Percentiles rank a stretch among this genome's conserved stretches.
Conservation (phyloP, 2,113 vertebrate species). For the Pyxicephalus adspersus region DNA sequence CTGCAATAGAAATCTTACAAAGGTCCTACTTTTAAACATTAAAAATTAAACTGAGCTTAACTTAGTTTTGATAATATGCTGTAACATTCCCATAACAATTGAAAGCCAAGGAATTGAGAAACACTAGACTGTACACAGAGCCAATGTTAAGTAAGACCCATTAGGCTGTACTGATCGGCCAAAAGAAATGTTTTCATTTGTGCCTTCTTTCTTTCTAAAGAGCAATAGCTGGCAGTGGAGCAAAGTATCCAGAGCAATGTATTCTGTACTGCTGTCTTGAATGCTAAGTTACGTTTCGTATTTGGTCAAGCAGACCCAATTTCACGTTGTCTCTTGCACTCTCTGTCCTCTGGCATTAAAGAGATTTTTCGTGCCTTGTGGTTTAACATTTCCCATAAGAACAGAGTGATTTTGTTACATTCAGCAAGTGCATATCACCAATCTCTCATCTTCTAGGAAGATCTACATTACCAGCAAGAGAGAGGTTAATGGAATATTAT, state of each 20-base stretch:
- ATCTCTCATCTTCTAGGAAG: background rate
- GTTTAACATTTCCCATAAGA: conserved; percentile 25
- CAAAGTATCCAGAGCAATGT: background rate
- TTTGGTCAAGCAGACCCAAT: conserved; percentile 1
- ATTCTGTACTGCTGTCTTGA: background rate
- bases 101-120: background rate
- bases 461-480: conserved; percentile 1
- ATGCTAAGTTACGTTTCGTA: conserved; percentile 5
- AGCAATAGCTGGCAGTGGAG: background rate
- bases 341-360: conserved; percentile 12
- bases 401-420: background rate
- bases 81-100: background rate
- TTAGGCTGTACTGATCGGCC: background rate
- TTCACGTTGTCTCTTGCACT: conserved; percentile 22
- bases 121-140: background rate
- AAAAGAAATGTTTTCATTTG: conserved; percentile 4
- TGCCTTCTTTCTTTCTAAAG: background rate
- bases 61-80: background rate
- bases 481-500: conserved; percentile 31
- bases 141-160: conserved; percentile 5
- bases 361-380: conserved; percentile 5
- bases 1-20: no score
- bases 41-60: no score
- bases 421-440: background rate
- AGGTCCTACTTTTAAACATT: no score